Conservation (phyloP, 2,797 vertebrate genomes). For the Tragopan temminckii region DNA sequence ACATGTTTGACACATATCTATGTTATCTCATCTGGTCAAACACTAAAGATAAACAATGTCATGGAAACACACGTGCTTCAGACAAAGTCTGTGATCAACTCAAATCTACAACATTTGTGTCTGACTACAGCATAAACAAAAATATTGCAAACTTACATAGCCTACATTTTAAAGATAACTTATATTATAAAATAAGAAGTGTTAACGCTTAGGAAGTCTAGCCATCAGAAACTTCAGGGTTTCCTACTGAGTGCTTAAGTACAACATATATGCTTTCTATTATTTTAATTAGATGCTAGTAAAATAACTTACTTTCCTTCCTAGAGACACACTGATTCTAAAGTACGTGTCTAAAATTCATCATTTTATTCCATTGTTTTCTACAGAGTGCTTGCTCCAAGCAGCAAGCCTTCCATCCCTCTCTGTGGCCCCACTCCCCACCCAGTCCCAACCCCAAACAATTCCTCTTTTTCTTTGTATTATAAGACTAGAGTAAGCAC, state of each 20-base stretch:
- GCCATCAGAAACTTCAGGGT: neutral
- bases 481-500: constrained; percentile 34
- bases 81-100: constrained; percentile 30
- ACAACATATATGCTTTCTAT: neutral
- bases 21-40: constrained; percentile 59
- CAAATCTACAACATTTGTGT: constrained; percentile 19
- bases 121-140: constrained; percentile 28
- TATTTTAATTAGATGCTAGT: neutral
- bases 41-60: constrained; percentile 46
- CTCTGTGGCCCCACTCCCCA: neutral
- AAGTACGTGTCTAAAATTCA: neutral
- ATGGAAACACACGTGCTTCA: constrained; percentile 9
- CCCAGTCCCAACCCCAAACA: neutral
- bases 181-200: neutral
- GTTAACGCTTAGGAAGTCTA: neutral
- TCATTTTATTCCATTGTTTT: neutral
- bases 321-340: neutral
- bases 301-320: neutral
- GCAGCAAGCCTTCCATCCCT: neutral
- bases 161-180: neutral
- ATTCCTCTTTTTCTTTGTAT: neutral
- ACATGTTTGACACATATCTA: constrained; percentile 2
- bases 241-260: accelerated
- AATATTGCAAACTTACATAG: neutral
- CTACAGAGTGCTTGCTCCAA: neutral